Conservation (phyloP, 2,797 vertebrate genomes). For the Naso thynnoides region DNA sequence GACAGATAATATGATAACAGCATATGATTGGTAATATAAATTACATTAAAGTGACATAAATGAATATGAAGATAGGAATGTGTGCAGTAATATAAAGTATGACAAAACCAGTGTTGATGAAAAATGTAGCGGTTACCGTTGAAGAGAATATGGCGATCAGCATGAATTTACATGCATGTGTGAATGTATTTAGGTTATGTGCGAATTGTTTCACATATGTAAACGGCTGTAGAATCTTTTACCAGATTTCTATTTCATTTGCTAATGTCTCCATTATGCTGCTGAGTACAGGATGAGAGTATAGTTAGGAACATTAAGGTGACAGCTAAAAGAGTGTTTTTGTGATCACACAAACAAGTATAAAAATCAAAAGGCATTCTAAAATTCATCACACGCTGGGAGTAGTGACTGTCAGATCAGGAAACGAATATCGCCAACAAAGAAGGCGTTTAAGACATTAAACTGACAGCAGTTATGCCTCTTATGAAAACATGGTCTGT, state of each 20-base stretch:
- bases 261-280: not conserved
- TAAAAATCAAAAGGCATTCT: not conserved
- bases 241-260: not conserved
- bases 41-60: not conserved
- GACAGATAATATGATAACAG: not conserved
- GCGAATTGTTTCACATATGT: not conserved
- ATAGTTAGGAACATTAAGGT: not conserved
- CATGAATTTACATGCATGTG: not conserved
- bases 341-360: not conserved
- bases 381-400: conserved; percentile 4
- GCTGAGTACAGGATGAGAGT: not conserved
- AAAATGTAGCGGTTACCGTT: not conserved
- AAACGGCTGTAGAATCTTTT: conserved; percentile 1
- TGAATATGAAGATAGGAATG: not conserved
- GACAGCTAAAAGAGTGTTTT: conserved; percentile 3
- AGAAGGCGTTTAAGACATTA: conserved; percentile 15
- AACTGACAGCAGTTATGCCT: conserved; percentile 18
- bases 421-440: conserved; percentile 31
- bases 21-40: not conserved
- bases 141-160: not conserved
- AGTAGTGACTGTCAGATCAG: conserved; percentile 15
- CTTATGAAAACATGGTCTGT: conserved; percentile 20
- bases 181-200: not conserved
- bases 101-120: not conserved
- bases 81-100: not conserved